Evolutionary conservation across 1,140 invertebrate genomes (phyloP).

Genomic region (Drosophila santomea): DNA sequence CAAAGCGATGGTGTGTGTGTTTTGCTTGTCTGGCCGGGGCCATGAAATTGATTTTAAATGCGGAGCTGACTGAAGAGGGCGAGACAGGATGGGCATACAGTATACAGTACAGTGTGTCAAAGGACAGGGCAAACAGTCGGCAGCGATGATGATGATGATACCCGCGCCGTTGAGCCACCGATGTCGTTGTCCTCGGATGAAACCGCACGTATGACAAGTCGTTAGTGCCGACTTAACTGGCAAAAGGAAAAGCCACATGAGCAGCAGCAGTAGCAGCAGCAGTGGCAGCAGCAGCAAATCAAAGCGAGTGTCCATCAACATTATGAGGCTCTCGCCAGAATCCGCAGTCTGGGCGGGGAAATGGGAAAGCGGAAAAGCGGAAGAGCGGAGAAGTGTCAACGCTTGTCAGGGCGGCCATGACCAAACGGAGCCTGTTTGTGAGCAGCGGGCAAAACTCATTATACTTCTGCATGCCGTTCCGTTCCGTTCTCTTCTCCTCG

Average conservation of each 20-base stretch:
- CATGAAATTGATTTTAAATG: constrained; percentile 81
- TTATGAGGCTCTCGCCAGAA: constrained; percentile 69
- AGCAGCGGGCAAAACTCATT: constrained; percentile 76
- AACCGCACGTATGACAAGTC: constrained; percentile 74
- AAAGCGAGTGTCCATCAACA: constrained; percentile 80
- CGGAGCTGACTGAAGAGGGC: constrained; percentile 51
- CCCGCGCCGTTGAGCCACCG: neutral
- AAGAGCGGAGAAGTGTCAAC: constrained; percentile 71
- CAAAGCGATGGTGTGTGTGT: constrained; percentile 13
- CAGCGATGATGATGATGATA: constrained; percentile 26
- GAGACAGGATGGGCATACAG: constrained; percentile 10
- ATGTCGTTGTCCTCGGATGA: constrained; percentile 48
- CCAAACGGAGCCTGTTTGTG: constrained; percentile 50
- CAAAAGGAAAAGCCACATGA: constrained; percentile 54
- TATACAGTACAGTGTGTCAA: constrained; percentile 10
- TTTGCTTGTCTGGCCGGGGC: constrained; percentile 29
- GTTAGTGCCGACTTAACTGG: constrained; percentile 62
- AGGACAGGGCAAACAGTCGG: constrained; percentile 41
- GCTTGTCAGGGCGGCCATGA: constrained; percentile 70
- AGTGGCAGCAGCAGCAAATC: constrained; percentile 59
- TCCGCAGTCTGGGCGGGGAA: constrained; percentile 15
- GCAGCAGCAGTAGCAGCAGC: constrained; percentile 23
- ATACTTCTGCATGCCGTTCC: constrained; percentile 56
- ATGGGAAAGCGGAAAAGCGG: constrained; percentile 48
- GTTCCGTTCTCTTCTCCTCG: constrained; percentile 6